Base-by-base conservation (phyloP, 2,888 invertebrate species). In the Alloscopus bannaensis region DNA sequence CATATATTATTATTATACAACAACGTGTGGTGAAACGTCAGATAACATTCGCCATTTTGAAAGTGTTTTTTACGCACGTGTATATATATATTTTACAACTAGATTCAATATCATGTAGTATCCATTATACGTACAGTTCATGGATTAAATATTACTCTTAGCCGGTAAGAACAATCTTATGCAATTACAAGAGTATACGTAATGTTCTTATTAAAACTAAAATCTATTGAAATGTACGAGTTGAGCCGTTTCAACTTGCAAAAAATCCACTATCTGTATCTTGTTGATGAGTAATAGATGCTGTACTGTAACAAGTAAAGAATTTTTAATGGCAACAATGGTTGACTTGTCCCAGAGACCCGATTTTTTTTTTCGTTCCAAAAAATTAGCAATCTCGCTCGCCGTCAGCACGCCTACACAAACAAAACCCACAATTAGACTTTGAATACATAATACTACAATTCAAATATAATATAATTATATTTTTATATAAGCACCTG, bases 171-270 rank as follows among this genome's bases (percentile, higher is more conserved):
- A 52, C 36, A 29, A 16, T 26, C 18, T n/a, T n/a, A n/a, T 13
- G 16, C 29, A 57, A 3, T 4, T 28, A n/a, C 29, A n/a, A 18
- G 8, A n/a, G 29, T 57, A 55, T 11, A 24, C 8, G 55, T 57
- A 16, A 59, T 18, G 36, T 16, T 62, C 40, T 72, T 76, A 68
- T 60, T 77, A 64, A 70, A 77, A 69, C 62, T 70, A 70, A 77
- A 77, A 70, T 68, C 77, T 77, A 77, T 70, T 81, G 81, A 81
- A 81, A 81, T 81, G 81, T 81, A 81, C 77, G 77, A 81, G 81
- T 77, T 77, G 81, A 81, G 81, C 77, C 73, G 73, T 81, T 77
- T 77, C 77, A 77, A 77, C 77, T 77, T 77, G 77, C 77, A 77
- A 77, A 77, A 36, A 72, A 70, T 64, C 64, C 52, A 55, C 77